These are phyloP conservation scores for Drosophila pandora DNA, from an alignment of 1,140 invertebrate genomes.

Conservation along the genomic window DNA sequence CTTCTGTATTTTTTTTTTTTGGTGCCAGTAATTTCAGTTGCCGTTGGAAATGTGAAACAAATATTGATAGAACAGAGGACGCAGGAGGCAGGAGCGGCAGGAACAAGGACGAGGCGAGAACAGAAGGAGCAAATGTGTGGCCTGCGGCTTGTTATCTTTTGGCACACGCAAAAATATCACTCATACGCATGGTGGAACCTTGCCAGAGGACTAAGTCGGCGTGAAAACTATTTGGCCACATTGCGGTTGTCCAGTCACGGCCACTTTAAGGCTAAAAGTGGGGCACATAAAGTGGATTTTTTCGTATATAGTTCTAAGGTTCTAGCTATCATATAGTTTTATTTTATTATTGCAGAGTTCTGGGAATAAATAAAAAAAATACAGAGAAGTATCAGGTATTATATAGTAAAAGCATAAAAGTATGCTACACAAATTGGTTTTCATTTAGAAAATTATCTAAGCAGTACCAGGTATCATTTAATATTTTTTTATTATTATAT, in stretches of 20 bases:
- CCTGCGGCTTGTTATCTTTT: slow-evolving; percentile 38
- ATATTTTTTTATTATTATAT: too few relatives aligned
- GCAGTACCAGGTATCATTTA: too few relatives aligned
- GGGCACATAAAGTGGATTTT: neutral
- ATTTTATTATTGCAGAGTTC: too few relatives aligned
- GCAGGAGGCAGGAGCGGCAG: neutral
- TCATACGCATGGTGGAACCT: slow-evolving; percentile 29
- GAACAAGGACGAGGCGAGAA: neutral
- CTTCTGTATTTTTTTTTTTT: neutral
- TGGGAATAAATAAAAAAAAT: too few relatives aligned
- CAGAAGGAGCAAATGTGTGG: slow-evolving; percentile 4
- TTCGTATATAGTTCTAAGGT: too few relatives aligned
- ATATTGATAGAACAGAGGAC: slow-evolving; percentile 21
- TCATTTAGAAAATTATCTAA: too few relatives aligned
- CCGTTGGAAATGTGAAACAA: slow-evolving; percentile 16
- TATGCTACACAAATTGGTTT: too few relatives aligned
- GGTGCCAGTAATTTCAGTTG: slow-evolving; percentile 14
- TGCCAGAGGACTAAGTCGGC: slow-evolving; percentile 12
- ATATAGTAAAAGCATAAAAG: too few relatives aligned
- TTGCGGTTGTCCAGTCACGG: neutral
- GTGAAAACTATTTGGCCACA: slow-evolving; percentile 35
- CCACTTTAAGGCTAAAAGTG: neutral
- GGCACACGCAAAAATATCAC: slow-evolving; percentile 40
- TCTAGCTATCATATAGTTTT: too few relatives aligned
- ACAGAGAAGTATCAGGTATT: too few relatives aligned